These are phyloP conservation scores for Brachyalestes nurse DNA, from an alignment of 2,797 vertebrate genomes.

Conservation along the genomic window DNA sequence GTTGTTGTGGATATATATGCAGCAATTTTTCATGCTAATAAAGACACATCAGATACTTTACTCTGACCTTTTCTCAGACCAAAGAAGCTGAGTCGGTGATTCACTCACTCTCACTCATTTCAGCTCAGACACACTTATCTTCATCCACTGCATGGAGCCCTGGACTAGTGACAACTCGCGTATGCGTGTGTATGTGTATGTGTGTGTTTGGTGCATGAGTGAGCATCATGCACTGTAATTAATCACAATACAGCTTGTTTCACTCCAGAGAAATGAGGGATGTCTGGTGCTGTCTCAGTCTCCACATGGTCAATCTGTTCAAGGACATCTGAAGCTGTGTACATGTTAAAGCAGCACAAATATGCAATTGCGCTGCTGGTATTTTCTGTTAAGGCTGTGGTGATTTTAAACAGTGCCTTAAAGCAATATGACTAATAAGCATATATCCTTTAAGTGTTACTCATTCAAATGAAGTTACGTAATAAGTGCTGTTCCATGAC, in stretches of 20 bases:
- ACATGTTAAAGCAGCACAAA: conserved; percentile 33
- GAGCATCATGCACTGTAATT: conserved; percentile 63
- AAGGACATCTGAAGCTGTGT: conserved; percentile 55
- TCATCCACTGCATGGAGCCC: conserved; percentile 43
- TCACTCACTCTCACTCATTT: conserved; percentile 57
- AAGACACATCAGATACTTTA: conserved; percentile 56
- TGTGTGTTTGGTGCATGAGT: conserved; percentile 55
- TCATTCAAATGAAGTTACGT: background rate
- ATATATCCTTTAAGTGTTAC: background rate
- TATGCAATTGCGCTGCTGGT: background rate
- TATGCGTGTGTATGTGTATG: conserved; percentile 27
- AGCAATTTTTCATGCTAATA: conserved; percentile 59
- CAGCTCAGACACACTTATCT: conserved; percentile 54
- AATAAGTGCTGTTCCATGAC: no score
- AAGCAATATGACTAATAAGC: background rate
- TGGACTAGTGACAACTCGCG: conserved; percentile 24
- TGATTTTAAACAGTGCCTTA: background rate
- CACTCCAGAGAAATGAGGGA: conserved; percentile 57
- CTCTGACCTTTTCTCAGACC: conserved; percentile 62
- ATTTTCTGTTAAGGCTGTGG: background rate
- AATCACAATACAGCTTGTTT: conserved; percentile 64
- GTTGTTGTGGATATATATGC: conserved; percentile 30
- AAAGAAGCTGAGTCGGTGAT: conserved; percentile 59
- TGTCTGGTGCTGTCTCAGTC: conserved; percentile 52
- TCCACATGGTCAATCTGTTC: conserved; percentile 55